Conservation (phyloP, 2,113 vertebrate genomes). For the Pipra filicauda region DNA sequence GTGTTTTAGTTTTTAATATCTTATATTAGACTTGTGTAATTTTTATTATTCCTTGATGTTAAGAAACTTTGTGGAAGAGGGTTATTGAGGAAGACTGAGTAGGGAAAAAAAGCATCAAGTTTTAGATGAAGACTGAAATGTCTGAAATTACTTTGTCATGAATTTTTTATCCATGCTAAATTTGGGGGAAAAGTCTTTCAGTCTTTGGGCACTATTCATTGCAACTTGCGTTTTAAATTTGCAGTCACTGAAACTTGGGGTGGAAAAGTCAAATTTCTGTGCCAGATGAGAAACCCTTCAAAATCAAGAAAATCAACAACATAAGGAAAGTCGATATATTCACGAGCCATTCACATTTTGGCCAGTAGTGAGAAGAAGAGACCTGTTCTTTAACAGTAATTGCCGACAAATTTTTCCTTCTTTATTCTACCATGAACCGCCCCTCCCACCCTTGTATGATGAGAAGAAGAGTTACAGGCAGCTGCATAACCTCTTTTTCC, state of each 20-base stretch:
- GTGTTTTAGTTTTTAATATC: rapidly evolving
- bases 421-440: not conserved
- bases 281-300: not conserved
- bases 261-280: not conserved
- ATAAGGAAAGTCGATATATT: not conserved
- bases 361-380: not conserved
- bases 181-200: not conserved
- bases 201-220: not conserved
- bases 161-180: not conserved
- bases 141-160: not conserved
- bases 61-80: not conserved
- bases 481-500: not conserved
- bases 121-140: not conserved
- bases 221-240: not conserved
- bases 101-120: not conserved
- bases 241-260: not conserved
- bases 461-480: not conserved
- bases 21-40: not conserved
- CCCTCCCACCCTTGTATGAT: not conserved
- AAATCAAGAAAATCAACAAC: not conserved
- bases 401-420: not conserved
- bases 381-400: not conserved
- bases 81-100: not conserved
- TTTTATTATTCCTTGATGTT: not conserved
- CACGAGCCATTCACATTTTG: not conserved